Conservation (phyloP, 2,113 vertebrate genomes). For the Rhynchomys soricoides region DNA sequence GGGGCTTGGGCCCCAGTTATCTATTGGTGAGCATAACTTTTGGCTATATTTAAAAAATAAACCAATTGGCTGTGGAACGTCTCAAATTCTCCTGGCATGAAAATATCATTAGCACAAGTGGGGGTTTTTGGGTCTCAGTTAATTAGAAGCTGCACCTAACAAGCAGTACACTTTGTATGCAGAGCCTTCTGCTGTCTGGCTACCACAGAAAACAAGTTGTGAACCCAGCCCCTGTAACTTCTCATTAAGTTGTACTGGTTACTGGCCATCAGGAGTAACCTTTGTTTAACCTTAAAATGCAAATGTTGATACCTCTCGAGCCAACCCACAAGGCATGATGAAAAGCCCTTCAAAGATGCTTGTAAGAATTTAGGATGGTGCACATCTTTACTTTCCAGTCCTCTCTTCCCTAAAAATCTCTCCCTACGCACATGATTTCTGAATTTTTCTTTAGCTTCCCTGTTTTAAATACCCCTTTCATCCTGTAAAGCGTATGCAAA, state of each 20-base stretch:
- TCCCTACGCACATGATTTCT: background rate
- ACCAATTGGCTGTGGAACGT: conserved; percentile 11
- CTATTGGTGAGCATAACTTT: background rate
- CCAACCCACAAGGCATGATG: background rate
- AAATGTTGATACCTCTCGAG: conserved; percentile 38
- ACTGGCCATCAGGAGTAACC: conserved; percentile 18
- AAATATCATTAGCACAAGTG: conserved; percentile 67
- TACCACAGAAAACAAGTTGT: conserved; percentile 51
- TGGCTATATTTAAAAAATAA: background rate
- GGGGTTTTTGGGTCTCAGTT: background rate
- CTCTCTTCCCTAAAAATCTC: background rate
- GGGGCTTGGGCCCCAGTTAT: background rate
- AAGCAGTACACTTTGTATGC: background rate
- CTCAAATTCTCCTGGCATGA: conserved; percentile 67
- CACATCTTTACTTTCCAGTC: background rate
- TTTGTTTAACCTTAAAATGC: conserved; percentile 61
- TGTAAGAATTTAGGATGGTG: background rate
- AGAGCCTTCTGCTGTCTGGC: conserved; percentile 62
- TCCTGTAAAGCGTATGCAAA: background rate
- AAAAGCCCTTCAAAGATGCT: background rate
- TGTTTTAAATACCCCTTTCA: background rate
- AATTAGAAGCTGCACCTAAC: conserved; percentile 64
- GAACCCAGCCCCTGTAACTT: conserved; percentile 51
- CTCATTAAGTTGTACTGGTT: conserved; percentile 74
- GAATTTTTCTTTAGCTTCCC: background rate